Percentiles rank a stretch among this genome's conserved stretches.
These are phyloP conservation scores for Melieria omissa DNA, from an alignment of 2,888 invertebrate genomes.

Conservation along the genomic window DNA sequence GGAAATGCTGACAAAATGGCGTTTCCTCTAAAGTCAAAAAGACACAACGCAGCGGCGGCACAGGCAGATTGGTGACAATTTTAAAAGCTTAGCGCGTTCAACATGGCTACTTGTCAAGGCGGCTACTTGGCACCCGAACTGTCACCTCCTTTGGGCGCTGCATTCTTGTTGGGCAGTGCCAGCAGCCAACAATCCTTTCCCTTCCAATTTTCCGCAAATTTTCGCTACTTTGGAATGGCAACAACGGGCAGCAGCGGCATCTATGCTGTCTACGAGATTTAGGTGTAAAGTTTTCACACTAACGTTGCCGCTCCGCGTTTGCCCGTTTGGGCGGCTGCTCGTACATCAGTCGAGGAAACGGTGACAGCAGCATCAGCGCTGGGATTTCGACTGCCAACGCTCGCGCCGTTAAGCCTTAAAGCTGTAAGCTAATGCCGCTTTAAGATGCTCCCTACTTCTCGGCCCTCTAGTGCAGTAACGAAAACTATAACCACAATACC, in stretches of 20 bases:
- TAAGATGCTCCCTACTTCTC: not conserved
- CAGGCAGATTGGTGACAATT: not conserved
- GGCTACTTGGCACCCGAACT: not conserved
- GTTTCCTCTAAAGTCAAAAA: conserved; percentile 49
- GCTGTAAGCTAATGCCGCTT: not conserved
- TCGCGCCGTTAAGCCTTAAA: not conserved
- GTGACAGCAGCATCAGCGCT: not conserved
- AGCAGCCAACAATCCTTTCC: not conserved
- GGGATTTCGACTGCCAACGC: not conserved
- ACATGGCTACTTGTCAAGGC: not conserved
- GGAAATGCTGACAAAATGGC: too few relatives aligned
- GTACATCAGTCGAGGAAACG: not conserved
- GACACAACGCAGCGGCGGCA: conserved; percentile 18
- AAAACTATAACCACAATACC: too few relatives aligned
- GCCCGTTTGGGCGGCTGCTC: not conserved
- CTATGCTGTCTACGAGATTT: not conserved
- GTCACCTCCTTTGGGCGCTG: not conserved
- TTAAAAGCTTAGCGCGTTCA: not conserved
- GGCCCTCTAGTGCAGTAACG: not conserved
- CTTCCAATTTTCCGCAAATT: not conserved
- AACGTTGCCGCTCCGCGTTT: not conserved
- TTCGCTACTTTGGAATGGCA: not conserved
- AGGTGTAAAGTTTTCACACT: conserved; percentile 5
- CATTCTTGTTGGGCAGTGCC: not conserved
- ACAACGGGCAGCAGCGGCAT: not conserved